Conservation (phyloP, 2,888 invertebrate species). For the Campopleginae sp. region DNA sequence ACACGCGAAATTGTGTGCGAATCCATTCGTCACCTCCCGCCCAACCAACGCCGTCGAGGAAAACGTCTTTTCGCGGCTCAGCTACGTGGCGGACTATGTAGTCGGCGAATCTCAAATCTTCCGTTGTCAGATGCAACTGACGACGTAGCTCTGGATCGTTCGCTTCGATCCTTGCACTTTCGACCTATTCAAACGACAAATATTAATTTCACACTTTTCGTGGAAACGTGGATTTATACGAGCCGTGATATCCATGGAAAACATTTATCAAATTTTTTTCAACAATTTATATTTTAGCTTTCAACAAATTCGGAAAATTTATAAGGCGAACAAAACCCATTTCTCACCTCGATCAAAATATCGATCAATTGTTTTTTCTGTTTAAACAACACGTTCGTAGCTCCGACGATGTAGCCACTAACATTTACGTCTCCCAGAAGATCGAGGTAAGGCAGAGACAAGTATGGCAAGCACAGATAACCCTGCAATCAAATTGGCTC, state of each 20-base stretch:
- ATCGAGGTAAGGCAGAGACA: constrained; percentile 97
- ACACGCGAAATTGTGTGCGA: constrained; percentile 95
- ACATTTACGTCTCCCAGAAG: constrained; percentile 94
- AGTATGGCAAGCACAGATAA: constrained; percentile 96
- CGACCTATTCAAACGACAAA: constrained; percentile 85
- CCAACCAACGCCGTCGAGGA: constrained; percentile 91
- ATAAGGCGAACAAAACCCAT: background rate
- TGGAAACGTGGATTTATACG: background rate
- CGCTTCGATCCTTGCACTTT: constrained; percentile 93
- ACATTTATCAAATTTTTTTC: too few relatives aligned
- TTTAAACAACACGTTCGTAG: constrained; percentile 99
- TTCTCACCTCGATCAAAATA: constrained; percentile 92
- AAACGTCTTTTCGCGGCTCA: constrained; percentile 88
- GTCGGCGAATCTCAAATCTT: constrained; percentile 98
- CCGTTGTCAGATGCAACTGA: constrained; percentile 95
- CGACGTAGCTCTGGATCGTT: constrained; percentile 91
- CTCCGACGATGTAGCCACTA: constrained; percentile 95
- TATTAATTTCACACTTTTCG: background rate
- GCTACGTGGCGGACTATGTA: constrained; percentile 92
- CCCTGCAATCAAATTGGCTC: constrained; percentile 86
- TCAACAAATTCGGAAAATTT: background rate
- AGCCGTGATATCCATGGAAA: background rate
- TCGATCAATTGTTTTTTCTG: constrained; percentile 97
- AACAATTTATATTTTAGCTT: too few relatives aligned
- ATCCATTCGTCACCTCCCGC: constrained; percentile 99